A percentile compares a stretch with the other conserved stretches of the same genome.
These are phyloP conservation scores for Papilio dardanus DNA, from an alignment of 1,140 invertebrate genomes.

Conservation along the genomic window DNA sequence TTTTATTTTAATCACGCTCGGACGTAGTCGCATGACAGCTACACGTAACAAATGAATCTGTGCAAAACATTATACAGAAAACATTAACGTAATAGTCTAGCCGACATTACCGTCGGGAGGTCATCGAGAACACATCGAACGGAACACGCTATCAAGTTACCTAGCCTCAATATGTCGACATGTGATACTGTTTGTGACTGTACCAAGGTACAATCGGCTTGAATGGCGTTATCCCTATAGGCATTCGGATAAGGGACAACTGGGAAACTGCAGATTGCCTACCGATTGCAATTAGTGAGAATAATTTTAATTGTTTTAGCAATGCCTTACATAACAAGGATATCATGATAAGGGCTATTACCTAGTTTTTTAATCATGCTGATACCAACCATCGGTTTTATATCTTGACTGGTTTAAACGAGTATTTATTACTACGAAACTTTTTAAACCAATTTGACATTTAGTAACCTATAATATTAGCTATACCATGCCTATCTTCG, in stretches of 20 bases:
- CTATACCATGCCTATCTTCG: no score
- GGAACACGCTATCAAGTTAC: constrained; percentile 17
- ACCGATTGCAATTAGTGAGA: background rate
- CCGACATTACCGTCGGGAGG: constrained; percentile 2
- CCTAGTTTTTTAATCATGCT: constrained; percentile 4
- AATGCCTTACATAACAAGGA: background rate
- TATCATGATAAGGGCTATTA: background rate
- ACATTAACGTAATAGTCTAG: background rate
- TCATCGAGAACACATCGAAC: constrained; percentile 9
- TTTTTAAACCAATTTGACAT: no score
- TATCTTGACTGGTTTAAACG: constrained; percentile 11
- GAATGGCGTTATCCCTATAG: background rate
- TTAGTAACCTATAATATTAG: no score
- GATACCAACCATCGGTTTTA: background rate
- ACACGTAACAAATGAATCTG: no score
- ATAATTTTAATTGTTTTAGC: background rate
- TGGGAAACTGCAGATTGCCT: background rate
- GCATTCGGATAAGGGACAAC: background rate
- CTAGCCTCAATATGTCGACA: background rate
- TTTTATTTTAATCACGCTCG: no score
- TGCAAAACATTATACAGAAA: background rate
- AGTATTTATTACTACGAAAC: background rate
- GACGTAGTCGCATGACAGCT: no score
- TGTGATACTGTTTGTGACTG: background rate
- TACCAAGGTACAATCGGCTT: constrained; percentile 1